Base-by-base conservation (phyloP, 2,888 invertebrate genomes). In the Temnothorax unifasciatus region DNA sequence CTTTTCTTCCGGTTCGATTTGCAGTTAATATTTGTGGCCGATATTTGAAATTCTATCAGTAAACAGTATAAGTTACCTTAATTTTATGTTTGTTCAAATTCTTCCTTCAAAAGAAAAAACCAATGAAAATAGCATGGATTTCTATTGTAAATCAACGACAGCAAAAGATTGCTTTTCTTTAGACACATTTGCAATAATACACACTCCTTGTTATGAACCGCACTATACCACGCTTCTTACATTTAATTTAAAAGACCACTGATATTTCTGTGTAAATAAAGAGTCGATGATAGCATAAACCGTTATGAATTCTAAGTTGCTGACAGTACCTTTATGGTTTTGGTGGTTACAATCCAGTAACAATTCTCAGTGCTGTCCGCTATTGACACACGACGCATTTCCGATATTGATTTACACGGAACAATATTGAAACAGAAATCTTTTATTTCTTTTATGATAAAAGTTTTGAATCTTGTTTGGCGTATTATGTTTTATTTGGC, bases 181-280 rank as follows among this genome's bases (percentile, higher is more conserved):
- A 25, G 8, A 34, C 21, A 52, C 54, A 54, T 77, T 77, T 38
- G n/a, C 25, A 54, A 68, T 66, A 63, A 66, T 38, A 38, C 25
- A 34, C 0, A 63, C 21, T 41, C 25, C 18, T 5, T 21, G 29
- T 25, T 47, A 21, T 38, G 11, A 41, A 34, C 34, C 6, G 34
- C 6, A 29, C 3, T 29, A 29, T 3, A 29, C 29, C 3, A 29
- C 29, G 0, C 15, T 4, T 4, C 38, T 9, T 38, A 15, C 9
- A 52, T 21, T 13, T 21, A 9, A 54, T 71, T 73, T 54, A 54
- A 38, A 9, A 18, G 15, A 38, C 15, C 15, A 52, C 1, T n/a
- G 9, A n/a, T 21, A 64, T 38, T 13, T 52, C 3, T 29, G 9
- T n/a, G 3, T 68, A 25, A 47, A 29, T 18, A 18, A 5, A 25